Percentiles rank a stretch among this genome's conserved stretches.
Evolutionary conservation across 2,113 vertebrate species (phyloP).

Genomic region (Heliornis fulica): DNA sequence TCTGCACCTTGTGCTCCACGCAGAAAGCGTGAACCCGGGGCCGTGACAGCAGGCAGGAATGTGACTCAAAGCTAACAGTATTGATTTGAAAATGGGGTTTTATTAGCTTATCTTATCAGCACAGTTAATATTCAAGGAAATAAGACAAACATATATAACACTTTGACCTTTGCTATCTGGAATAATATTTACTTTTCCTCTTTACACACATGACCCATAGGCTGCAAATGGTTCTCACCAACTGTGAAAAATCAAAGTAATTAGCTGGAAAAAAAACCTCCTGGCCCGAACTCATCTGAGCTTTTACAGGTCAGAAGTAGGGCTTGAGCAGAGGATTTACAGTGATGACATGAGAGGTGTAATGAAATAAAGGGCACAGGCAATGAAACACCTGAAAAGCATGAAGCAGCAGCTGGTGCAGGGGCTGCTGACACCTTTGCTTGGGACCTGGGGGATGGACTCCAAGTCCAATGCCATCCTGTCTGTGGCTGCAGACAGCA

Average conservation of each 20-base stretch:
- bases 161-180: conserved; percentile 61
- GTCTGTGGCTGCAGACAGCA: not conserved
- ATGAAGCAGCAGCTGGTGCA: not conserved
- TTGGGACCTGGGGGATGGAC: not conserved
- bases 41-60: conserved; percentile 1
- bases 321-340: not conserved
- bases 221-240: not conserved
- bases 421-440: not conserved
- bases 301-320: not conserved
- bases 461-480: not conserved
- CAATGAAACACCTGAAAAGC: not conserved
- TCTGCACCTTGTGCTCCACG: not conserved
- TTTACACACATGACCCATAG: conserved; percentile 9
- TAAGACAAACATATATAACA: conserved; percentile 35
- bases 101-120: conserved; percentile 64
- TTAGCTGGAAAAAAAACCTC: not conserved
- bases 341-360: not conserved
- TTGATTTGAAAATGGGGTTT: conserved; percentile 52
- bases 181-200: conserved; percentile 53
- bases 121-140: conserved; percentile 61
- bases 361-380: not conserved
- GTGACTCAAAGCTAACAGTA: conserved; percentile 36
- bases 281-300: not conserved
- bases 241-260: not conserved
- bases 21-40: not conserved